phyloP scores from a whole-genome alignment of 2,797 vertebrate species.

The Borostomias antarcticus region DNA sequence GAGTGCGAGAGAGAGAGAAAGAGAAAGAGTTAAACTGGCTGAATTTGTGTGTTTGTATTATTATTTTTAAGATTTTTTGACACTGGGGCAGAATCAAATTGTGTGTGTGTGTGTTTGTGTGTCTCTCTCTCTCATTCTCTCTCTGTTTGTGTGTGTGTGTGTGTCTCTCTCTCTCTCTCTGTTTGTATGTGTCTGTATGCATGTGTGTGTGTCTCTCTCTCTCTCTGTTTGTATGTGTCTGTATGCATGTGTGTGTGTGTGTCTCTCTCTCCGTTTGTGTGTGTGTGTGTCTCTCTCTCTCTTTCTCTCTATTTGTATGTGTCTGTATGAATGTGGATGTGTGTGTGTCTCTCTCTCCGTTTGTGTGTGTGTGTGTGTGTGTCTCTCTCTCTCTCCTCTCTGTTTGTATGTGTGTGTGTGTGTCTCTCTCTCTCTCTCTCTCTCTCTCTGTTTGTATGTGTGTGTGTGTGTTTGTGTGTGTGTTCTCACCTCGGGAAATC shows the following conservation, averaged over 20 bases:
- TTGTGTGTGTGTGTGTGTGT: neutral
- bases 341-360: no score
- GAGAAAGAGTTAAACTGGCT: no score
- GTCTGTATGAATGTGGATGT: neutral
- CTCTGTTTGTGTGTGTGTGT: neutral
- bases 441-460: slow-evolving; percentile 1
- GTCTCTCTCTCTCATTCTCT: no score
- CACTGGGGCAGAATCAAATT: no score
- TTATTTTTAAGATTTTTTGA: no score
- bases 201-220: slow-evolving; percentile 1
- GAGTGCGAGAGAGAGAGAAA: neutral
- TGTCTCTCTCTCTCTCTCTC: slow-evolving; percentile 2
- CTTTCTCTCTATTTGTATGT: no score
- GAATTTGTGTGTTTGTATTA: no score
- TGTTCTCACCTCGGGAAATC: slow-evolving; percentile 90
- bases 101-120: neutral
- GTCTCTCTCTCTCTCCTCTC: neutral
- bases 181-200: neutral
- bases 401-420: slow-evolving; percentile 13
- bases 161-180: neutral
- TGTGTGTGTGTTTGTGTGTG: neutral
- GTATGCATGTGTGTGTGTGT: neutral
- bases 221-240: neutral
- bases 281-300: no score
- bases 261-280: no score